Evolutionary conservation across 2,888 invertebrate species (phyloP).

Genomic region (Cyaniris semiargus): DNA sequence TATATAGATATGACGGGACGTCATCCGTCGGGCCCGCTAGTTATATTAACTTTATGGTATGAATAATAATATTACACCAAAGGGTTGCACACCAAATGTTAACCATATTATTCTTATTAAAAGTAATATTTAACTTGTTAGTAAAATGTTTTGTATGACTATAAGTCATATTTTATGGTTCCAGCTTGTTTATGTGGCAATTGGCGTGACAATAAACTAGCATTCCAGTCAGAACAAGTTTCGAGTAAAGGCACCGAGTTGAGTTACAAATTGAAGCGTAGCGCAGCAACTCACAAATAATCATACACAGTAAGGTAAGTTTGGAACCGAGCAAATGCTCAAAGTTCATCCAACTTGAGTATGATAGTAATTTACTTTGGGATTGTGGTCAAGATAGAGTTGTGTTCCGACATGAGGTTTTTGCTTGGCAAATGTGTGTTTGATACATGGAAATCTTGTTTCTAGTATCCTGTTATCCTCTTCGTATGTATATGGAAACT

Average conservation of each 20-base stretch:
- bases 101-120: not conserved
- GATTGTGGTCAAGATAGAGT: constrained; percentile 58
- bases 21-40: too few relatives aligned
- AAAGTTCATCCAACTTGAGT: constrained; percentile 58
- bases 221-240: constrained; percentile 60
- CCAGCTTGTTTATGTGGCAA: constrained; percentile 65
- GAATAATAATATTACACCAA: too few relatives aligned
- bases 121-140: not conserved
- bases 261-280: constrained; percentile 69
- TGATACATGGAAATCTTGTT: not conserved
- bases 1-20: too few relatives aligned
- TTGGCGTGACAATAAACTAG: constrained; percentile 68
- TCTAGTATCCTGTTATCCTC: not conserved
- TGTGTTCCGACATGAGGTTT: constrained; percentile 36
- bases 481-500: too few relatives aligned
- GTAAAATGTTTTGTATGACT: not conserved
- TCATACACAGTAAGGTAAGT: constrained; percentile 67
- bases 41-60: too few relatives aligned
- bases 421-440: not conserved
- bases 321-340: constrained; percentile 48
- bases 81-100: too few relatives aligned
- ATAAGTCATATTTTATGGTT: not conserved
- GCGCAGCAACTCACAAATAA: constrained; percentile 67
- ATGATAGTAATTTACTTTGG: constrained; percentile 61
- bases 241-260: constrained; percentile 62